Evolutionary conservation across 2,888 invertebrate genomes (phyloP).

Genomic region (Caenorhabditis sp.): DNA sequence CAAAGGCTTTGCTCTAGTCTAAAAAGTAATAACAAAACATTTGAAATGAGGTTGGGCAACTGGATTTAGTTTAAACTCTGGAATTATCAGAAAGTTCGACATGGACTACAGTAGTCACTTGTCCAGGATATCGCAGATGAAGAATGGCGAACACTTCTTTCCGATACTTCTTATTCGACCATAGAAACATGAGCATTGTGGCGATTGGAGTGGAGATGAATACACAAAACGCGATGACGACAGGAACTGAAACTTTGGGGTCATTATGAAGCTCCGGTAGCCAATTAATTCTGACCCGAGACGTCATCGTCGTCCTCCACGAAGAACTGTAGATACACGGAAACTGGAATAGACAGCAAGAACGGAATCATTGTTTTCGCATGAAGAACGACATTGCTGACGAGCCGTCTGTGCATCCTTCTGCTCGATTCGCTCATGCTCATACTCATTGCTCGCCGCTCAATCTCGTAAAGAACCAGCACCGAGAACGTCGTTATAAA

Average conservation of each 20-base stretch:
- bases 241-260: background rate
- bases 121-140: background rate
- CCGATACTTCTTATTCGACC: background rate
- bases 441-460: background rate
- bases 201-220: background rate
- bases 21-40: background rate
- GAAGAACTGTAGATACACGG: background rate
- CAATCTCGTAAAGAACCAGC: background rate
- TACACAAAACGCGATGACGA: background rate
- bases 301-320: background rate
- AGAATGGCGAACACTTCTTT: background rate
- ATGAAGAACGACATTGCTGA: background rate
- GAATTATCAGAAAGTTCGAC: too few species aligned
- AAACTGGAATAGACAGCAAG: background rate
- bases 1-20: too few species aligned
- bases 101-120: background rate
- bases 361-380: background rate
- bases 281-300: too few species aligned
- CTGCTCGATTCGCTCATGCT: background rate
- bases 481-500: background rate
- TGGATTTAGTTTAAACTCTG: too few species aligned
- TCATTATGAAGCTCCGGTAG: too few species aligned
- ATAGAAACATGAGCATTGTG: background rate
- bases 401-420: background rate
- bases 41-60: too few species aligned